Percentiles rank a stretch among this genome's conserved stretches.
Evolutionary conservation across 1,140 invertebrate species (phyloP).

Genomic region (Elymnias hypermnestra): DNA sequence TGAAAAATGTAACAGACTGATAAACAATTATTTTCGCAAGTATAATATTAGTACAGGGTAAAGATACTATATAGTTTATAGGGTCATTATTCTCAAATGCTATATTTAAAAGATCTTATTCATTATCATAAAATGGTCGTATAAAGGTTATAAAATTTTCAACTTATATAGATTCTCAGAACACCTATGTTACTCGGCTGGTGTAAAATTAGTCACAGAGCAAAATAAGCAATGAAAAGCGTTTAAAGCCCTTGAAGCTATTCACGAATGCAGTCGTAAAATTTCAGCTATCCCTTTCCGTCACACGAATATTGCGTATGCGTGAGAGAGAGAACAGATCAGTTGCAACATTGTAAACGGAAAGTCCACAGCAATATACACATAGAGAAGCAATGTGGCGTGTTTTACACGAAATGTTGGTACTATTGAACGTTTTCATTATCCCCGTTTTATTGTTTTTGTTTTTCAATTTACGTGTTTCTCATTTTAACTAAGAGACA

Average conservation of each 20-base stretch:
- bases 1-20: neutral
- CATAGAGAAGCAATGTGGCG: conserved; percentile 44
- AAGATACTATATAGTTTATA: conserved; percentile 11
- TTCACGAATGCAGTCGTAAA: conserved; percentile 53
- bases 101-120: conserved; percentile 19
- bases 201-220: conserved; percentile 66
- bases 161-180: conserved; percentile 47
- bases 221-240: conserved; percentile 67
- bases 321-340: conserved; percentile 29
- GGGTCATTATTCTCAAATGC: conserved; percentile 8
- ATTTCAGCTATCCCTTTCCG: conserved; percentile 36
- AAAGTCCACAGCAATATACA: conserved; percentile 41
- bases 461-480: neutral
- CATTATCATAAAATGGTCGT: conserved; percentile 34
- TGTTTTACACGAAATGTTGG: conserved; percentile 37
- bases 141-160: conserved; percentile 39
- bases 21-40: neutral
- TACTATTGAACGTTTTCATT: conserved; percentile 26
- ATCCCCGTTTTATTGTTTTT: conserved; percentile 7
- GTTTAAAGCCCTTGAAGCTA: conserved; percentile 51
- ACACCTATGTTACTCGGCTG: conserved; percentile 40
- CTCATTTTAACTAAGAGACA: no score
- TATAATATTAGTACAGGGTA: neutral
- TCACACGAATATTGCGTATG: no score
- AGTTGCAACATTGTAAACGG: conserved; percentile 44